Evolutionary conservation across 2,888 invertebrate species (phyloP).

Genomic region (Dascillus cervinus): DNA sequence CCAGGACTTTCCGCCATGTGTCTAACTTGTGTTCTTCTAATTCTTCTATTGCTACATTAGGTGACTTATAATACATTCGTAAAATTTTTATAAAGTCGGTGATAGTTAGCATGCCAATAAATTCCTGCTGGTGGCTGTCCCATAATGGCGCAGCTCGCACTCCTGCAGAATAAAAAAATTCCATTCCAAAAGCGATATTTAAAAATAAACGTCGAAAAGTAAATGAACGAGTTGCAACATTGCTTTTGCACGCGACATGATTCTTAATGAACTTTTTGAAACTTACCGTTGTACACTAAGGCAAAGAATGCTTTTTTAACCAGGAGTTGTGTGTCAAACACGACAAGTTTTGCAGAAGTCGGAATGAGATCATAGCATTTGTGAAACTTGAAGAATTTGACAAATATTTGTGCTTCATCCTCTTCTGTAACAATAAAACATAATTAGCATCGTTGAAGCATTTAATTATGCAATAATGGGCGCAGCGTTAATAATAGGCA

Average conservation of each 20-base stretch:
- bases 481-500: constrained; percentile 8
- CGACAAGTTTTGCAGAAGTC: constrained; percentile 97
- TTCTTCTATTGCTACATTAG: constrained; percentile 89
- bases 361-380: constrained; percentile 99
- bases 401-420: constrained; percentile 95
- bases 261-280: background rate
- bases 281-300: constrained; percentile 91
- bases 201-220: no score
- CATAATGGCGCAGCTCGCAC: constrained; percentile 96
- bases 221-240: no score
- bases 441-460: no score
- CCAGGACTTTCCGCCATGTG: constrained; percentile 90
- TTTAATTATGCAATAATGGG: no score
- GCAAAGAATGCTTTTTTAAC: constrained; percentile 99
- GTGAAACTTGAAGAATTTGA: constrained; percentile 99
- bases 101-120: constrained; percentile 98
- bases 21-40: constrained; percentile 94
- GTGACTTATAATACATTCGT: constrained; percentile 95
- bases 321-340: constrained; percentile 96
- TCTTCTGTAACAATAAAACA: constrained; percentile 67
- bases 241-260: no score
- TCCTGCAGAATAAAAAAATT: no score
- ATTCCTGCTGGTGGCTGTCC: constrained; percentile 87
- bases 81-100: constrained; percentile 99
- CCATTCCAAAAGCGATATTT: no score